Conservation (phyloP, 2,113 vertebrate species). For the Corythornis cristatus region DNA sequence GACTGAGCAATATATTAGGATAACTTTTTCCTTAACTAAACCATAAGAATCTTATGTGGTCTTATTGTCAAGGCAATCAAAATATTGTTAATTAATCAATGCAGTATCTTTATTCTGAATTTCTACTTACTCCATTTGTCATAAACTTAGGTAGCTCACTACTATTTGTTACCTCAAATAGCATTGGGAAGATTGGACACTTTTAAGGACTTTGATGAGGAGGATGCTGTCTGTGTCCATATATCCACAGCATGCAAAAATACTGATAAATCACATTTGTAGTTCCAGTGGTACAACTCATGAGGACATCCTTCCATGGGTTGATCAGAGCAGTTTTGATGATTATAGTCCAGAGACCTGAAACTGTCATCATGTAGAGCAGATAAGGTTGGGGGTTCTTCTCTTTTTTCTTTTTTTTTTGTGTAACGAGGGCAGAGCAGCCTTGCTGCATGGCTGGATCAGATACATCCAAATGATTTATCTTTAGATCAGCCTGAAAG, state of each 20-base stretch:
- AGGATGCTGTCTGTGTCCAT: not conserved
- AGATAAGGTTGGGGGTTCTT: not conserved
- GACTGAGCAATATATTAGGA: not conserved
- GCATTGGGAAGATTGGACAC: not conserved
- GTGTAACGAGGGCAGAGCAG: not conserved
- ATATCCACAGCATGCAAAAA: not conserved
- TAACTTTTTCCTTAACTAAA: not conserved
- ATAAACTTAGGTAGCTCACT: not conserved
- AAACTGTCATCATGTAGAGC: conserved; percentile 21
- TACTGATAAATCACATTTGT: not conserved
- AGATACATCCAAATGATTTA: not conserved
- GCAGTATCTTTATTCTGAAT: not conserved
- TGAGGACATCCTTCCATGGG: not conserved
- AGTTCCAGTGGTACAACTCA: not conserved
- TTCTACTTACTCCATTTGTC: not conserved
- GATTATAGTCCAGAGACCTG: not conserved
- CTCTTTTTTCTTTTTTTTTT: not conserved
- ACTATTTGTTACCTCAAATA: not conserved
- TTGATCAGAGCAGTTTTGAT: not conserved
- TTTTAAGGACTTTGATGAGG: not conserved
- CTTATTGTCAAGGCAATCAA: not conserved
- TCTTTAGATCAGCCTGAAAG: conserved; percentile 2
- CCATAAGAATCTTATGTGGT: not conserved
- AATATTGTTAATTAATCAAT: not conserved
- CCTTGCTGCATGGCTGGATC: conserved; percentile 6